Percentiles rank a stretch among this genome's conserved stretches.
These are phyloP conservation scores for Cacoxenus indagator DNA, from an alignment of 2,888 invertebrate species.

Conservation along the genomic window DNA sequence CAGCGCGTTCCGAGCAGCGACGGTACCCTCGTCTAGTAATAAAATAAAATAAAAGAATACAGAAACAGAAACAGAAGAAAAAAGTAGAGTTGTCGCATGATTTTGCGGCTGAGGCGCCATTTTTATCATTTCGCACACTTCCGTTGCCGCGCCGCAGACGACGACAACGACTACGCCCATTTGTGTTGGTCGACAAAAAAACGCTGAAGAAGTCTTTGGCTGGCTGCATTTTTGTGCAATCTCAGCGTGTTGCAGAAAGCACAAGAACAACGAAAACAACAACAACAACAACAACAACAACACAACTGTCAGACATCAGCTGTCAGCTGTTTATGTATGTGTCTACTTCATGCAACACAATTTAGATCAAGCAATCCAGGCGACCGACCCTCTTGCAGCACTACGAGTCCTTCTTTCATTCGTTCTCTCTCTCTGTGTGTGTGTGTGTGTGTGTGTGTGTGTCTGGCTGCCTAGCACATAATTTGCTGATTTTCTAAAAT, in stretches of 20 bases:
- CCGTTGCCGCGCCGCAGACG: neutral
- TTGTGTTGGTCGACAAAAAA: no score
- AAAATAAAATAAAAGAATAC: neutral
- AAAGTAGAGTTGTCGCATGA: neutral
- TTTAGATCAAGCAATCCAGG: no score
- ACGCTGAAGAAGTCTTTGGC: no score
- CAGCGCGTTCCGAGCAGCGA: no score
- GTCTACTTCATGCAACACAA: neutral
- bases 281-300: neutral
- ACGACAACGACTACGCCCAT: no score
- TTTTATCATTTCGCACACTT: neutral
- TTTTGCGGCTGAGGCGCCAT: neutral
- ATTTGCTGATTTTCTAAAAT: constrained; percentile 61
- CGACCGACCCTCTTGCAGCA: no score
- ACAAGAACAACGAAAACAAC: neutral
- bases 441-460: no score
- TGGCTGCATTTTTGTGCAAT: constrained; percentile 13
- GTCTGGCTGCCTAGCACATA: no score
- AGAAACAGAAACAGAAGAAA: constrained; percentile 3
- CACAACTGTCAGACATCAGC: constrained; percentile 13
- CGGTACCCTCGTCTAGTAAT: no score
- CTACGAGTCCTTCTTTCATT: neutral
- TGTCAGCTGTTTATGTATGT: constrained; percentile 1
- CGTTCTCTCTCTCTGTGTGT: no score
- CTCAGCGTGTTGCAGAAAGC: no score